phyloP scores from a whole-genome alignment of 2,888 invertebrate genomes.

The Hirtodrosophila cameraria region DNA sequence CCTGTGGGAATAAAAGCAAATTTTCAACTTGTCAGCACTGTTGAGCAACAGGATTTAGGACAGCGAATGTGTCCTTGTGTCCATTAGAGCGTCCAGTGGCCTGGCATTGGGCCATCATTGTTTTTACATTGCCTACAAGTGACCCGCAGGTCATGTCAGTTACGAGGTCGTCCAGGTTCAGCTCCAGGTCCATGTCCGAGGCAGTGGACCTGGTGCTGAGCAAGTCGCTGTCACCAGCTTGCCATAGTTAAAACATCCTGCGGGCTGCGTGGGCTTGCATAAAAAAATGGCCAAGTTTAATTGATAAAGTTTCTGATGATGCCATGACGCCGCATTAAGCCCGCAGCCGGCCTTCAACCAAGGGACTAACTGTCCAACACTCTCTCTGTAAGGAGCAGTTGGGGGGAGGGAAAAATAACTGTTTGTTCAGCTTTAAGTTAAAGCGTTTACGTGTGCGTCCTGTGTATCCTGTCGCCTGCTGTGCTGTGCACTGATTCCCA shows the following conservation, averaged over 20 bases:
- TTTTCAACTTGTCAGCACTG: constrained; percentile 10
- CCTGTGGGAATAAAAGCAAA: too few relatives aligned
- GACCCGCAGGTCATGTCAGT: constrained; percentile 37
- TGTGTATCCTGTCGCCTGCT: constrained; percentile 35
- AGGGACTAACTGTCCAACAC: constrained; percentile 13
- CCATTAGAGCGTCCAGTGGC: constrained; percentile 2
- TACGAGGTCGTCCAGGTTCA: constrained; percentile 15
- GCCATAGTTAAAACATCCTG: constrained; percentile 59
- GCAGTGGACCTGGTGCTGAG: constrained; percentile 12
- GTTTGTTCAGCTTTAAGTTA: constrained; percentile 75
- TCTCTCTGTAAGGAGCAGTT: background rate
- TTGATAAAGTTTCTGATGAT: constrained; percentile 76
- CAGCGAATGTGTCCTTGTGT: background rate
- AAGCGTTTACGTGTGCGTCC: constrained; percentile 65
- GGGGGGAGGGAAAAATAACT: constrained; percentile 42
- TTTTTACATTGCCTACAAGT: constrained; percentile 58
- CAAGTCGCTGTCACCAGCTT: constrained; percentile 46
- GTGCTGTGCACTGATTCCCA: constrained; percentile 69
- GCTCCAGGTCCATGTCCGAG: too few relatives aligned
- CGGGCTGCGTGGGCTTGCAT: constrained; percentile 60
- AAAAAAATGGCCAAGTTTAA: constrained; percentile 72
- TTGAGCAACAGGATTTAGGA: constrained; percentile 26
- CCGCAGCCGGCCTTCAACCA: constrained; percentile 34
- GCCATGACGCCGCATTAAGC: constrained; percentile 74
- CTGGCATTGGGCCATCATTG: constrained; percentile 40